Evolutionary conservation across 2,113 vertebrate genomes (phyloP), one percentile per base, ranked within the genome.

Genomic region (Lucifuga dentata): DNA sequence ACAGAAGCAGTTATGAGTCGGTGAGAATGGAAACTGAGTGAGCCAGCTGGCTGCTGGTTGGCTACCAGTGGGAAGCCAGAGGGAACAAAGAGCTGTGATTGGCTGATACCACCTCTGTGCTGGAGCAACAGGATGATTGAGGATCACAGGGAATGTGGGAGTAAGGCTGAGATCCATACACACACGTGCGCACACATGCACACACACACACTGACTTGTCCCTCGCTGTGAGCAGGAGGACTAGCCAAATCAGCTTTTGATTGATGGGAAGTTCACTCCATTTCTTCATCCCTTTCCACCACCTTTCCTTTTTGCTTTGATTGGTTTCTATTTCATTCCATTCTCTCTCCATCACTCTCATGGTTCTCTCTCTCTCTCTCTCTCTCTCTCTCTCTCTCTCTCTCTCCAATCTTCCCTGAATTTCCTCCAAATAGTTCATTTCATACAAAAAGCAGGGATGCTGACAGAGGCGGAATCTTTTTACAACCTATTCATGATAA

Each of bases 181-280:
- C 56, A 26, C 29, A 52, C 45, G 16, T 17, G 43, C 35, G 15
- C 46, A 39, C 43, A 49, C 36, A 29, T 29, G 26, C 26, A 29
- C 26, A 29, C 26, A 29, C 58, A 57, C 52, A 56, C 39, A 43
- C 84, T 76, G 70, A 80, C 49, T 53, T 71, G 74, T 81, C 81
- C 74, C 68, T 60, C 1, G 5, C 48, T 23, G 32, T 46, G 19
- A 35, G 2, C 26, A 63, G 46, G 21, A 57, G 46, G 81, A 61
- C 80, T 52, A 71, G 83, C 71, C 68, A 65, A 84, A 90, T 77
- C 77, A 78, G 83, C 43, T 32, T 45, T 23, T 88, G 87, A 91
- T 87, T 82, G 85, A 89, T 89, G 86, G 82, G 50, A 63, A 51
- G 72, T 68, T 69, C 50, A 69, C 67, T 69, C 60, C 17, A 19